Evolutionary conservation across 2,113 vertebrate genomes (phyloP).

Genomic region (Halcyon senegalensis): DNA sequence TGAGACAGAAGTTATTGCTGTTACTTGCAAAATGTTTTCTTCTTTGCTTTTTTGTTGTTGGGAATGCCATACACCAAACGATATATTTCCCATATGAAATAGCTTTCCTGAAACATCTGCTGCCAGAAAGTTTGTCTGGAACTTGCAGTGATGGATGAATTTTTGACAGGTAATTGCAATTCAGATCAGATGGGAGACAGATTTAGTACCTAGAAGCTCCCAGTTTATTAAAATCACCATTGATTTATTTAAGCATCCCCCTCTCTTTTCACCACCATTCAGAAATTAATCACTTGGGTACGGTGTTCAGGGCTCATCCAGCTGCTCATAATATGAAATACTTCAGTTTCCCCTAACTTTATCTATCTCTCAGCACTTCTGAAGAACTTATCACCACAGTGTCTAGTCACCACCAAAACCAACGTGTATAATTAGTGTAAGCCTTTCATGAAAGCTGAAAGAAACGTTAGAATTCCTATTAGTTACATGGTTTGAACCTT

Average conservation of each 20-base stretch:
- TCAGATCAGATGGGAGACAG: conserved; percentile 83
- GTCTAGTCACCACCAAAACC: neutral
- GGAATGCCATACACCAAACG: conserved; percentile 46
- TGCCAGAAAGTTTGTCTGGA: conserved; percentile 78
- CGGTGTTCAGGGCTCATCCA: conserved; percentile 62
- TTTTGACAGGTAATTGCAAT: conserved; percentile 84
- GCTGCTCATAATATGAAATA: conserved; percentile 60
- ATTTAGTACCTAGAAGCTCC: conserved; percentile 77
- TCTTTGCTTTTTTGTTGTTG: conserved; percentile 62
- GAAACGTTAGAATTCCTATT: neutral
- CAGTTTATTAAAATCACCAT: conserved; percentile 81
- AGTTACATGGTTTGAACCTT: neutral
- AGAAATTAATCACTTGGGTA: conserved; percentile 76
- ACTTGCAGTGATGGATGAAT: conserved; percentile 78
- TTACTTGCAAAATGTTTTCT: conserved; percentile 51
- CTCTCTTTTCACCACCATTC: conserved; percentile 69
- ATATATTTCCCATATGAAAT: conserved; percentile 69
- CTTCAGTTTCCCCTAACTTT: conserved; percentile 31
- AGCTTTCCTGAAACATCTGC: conserved; percentile 76
- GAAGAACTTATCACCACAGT: neutral
- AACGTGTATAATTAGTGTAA: neutral
- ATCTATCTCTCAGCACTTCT: conserved; percentile 23
- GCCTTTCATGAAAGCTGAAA: neutral
- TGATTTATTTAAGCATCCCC: conserved; percentile 77
- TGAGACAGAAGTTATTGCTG: conserved; percentile 20